phyloP scores from a whole-genome alignment of 2,797 vertebrate species.

The Gambusia yucatana region DNA sequence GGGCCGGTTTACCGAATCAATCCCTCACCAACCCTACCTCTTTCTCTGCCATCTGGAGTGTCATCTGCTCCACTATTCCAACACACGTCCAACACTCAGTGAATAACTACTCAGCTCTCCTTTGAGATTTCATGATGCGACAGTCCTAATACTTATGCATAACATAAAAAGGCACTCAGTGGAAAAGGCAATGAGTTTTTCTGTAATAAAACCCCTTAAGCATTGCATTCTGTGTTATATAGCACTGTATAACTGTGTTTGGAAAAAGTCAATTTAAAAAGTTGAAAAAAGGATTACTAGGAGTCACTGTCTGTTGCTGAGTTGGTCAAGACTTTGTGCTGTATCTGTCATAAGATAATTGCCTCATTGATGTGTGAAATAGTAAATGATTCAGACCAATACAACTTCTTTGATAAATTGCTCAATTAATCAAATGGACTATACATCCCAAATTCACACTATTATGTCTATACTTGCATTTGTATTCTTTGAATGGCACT shows the following conservation, averaged over 20 bases:
- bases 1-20: conserved; percentile 38
- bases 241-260: conserved; percentile 17
- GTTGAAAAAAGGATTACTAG: background rate
- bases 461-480: background rate
- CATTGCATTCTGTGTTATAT: conserved; percentile 17
- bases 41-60: conserved; percentile 68
- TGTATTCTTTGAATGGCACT: background rate
- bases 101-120: conserved; percentile 20
- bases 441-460: background rate
- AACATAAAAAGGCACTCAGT: conserved; percentile 8
- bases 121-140: conserved; percentile 1
- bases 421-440: background rate
- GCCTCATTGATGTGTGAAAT: background rate
- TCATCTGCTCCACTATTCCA: conserved; percentile 63
- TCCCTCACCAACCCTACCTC: conserved; percentile 25
- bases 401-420: background rate
- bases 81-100: conserved; percentile 21
- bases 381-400: background rate
- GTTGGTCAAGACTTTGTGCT: background rate
- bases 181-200: conserved; percentile 28
- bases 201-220: conserved; percentile 26
- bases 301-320: background rate
- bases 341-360: background rate
- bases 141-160: conserved; percentile 22
- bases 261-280: background rate